Percentiles rank a stretch among this genome's conserved stretches.
Conservation (phyloP, 2,888 invertebrate species). For the Ceraclea dissimilis region DNA sequence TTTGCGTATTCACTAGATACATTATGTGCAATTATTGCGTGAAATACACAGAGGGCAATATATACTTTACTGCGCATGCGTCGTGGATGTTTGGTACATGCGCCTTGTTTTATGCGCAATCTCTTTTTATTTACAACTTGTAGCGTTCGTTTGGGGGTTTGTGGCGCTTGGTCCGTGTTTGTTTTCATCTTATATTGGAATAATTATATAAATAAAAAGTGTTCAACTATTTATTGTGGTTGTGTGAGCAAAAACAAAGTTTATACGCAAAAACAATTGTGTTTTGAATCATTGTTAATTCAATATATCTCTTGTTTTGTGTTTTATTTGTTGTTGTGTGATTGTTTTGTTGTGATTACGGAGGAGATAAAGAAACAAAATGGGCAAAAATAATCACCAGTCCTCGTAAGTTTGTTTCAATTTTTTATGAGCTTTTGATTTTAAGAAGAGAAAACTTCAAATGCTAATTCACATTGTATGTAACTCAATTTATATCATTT, state of each 20-base stretch:
- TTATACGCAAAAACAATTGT: not conserved
- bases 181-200: not conserved
- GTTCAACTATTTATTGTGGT: not conserved
- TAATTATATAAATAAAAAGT: not conserved
- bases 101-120: slow-evolving; percentile 9
- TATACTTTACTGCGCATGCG: slow-evolving; percentile 4
- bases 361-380: slow-evolving; percentile 9
- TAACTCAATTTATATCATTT: no score
- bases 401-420: slow-evolving; percentile 22
- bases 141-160: not conserved
- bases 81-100: slow-evolving; percentile 1
- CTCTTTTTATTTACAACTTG: not conserved
- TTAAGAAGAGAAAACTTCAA: no score
- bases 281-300: no score
- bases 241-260: not conserved
- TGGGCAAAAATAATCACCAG: slow-evolving; percentile 23
- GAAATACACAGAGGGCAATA: not conserved
- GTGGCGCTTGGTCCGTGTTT: not conserved
- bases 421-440: no score
- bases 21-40: not conserved
- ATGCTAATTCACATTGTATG: no score
- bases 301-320: not conserved
- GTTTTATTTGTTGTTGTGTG: not conserved
- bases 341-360: not conserved
- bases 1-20: not conserved